Evolutionary conservation across 2,888 invertebrate species (phyloP), one percentile per base, ranked within the genome.

Genomic region (Erynnis tages): DNA sequence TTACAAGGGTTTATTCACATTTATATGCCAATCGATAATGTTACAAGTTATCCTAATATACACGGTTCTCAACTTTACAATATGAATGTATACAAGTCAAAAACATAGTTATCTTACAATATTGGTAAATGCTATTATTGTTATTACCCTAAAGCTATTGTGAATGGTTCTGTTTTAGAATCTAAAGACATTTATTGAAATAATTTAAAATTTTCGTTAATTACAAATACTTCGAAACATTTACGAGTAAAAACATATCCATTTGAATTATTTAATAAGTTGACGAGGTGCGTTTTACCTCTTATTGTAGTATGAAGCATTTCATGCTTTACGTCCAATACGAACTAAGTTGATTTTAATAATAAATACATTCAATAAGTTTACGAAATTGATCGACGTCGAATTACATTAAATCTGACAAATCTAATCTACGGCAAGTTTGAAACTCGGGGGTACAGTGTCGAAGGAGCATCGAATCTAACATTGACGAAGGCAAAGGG

Each of bases 51-150:
- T 73, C 78, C 86, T 89, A 87, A 79, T 81, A 72, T 82, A 87
- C 82, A 86, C 75, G 76, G 77, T 76, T 69, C 67, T 76, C 69
- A 79, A 84, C 71, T 85, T 82, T 83, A 86, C 81, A 85, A 73
- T 82, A 80, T 74, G 73, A 82, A 82, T 87, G 88, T 88, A 88
- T 85, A 89, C 86, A 88, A 83, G 83, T 86, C 88, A 84, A 89
- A 88, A 89, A 89, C 86, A 88, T 87, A 86, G 72, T 76, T 84
- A 85, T 86, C 71, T 85, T 87, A 87, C 79, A 86, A 69, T 79
- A 79, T 75, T 68, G 73, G 69, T 85, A 84, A 81, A 79, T 69
- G 76, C 82, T 87, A 87, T 83, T 87, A 85, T 84, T 86, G 86
- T 84, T 82, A 77, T 82, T 73, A 79, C 72, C 79, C 86, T 86